Base-by-base conservation (phyloP, 1,140 invertebrate species). In the Megalopta genalis region DNA sequence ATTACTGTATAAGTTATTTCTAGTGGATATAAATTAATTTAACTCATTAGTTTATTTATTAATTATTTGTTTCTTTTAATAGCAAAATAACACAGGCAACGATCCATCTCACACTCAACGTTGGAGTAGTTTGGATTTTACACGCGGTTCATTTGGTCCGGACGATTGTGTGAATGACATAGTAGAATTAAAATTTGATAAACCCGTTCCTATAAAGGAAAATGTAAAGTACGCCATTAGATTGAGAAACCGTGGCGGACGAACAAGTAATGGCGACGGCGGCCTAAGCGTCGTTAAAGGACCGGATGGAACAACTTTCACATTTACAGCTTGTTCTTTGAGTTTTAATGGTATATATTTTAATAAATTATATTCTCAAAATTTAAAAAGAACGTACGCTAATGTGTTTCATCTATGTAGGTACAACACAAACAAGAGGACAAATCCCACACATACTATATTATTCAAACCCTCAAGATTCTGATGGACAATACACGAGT, bases 401-500 rank as follows among this genome's bases (percentile, higher is more conserved):
- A 63, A 82, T 39, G 63, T 69, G 63, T 69, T 75, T n/a, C 65
- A 60, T 69, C 69, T 21, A 46, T 66, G 10, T n/a, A 92, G 91
- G 91, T 46, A 93, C 98, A 0, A 99, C 98, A 6, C 95, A 98
- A 84, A 96, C 96, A 0, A 94, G 98, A 57, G 99, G 99, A 60
- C 99, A 99, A 93, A 96, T 99, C 85, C 98, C 99, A 0, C 96
- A 98, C 86, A 95, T 99, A 71, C 94, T 99, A 9, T 99, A 99
- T 91, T 98, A 97, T 88, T 96, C 95, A 87, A 93, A 93, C 85
- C 93, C 94, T 52, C 92, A 93, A 74, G 91, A 92, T 57, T 94
- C 95, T 0, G 96, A 96, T 80, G 94, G 93, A 57, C 94, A 95
- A 37, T 94, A 95, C 84, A 94, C 94, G 59, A 95, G 94, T 42